These are phyloP conservation scores for Aptenodytes forsteri DNA, from an alignment of 2,113 vertebrate species.

Conservation along the genomic window DNA sequence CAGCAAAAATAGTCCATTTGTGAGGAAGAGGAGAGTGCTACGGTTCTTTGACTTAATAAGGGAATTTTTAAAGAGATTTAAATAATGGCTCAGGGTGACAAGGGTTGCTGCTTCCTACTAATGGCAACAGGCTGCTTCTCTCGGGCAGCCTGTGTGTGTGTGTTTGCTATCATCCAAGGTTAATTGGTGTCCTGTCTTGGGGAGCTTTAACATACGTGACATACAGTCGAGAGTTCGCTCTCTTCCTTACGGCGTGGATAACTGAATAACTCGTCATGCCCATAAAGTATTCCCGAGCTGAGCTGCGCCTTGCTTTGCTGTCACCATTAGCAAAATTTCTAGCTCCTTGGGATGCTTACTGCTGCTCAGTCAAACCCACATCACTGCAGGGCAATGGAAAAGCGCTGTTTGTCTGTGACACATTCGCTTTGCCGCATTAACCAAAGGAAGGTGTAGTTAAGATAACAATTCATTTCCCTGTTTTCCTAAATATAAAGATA, in stretches of 20 bases:
- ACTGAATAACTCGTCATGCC: not conserved
- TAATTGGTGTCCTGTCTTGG: slow-evolving; percentile 60
- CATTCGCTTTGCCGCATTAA: not conserved
- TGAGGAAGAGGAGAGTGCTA: not conserved
- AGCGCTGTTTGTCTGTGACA: not conserved
- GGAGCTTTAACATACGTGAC: slow-evolving; percentile 28
- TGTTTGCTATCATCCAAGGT: slow-evolving; percentile 54
- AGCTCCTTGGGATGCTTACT: not conserved
- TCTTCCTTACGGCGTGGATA: not conserved
- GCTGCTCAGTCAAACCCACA: not conserved
- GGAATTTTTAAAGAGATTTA: slow-evolving; percentile 34
- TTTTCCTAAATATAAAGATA: not conserved
- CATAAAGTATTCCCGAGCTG: not conserved
- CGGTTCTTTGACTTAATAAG: not conserved
- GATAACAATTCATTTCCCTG: not conserved
- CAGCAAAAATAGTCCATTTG: not conserved
- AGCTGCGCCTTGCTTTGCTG: not conserved
- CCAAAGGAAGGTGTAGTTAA: not conserved
- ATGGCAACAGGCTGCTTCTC: slow-evolving; percentile 56
- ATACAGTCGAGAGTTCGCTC: not conserved
- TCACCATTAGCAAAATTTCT: not conserved
- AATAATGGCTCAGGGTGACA: slow-evolving; percentile 40
- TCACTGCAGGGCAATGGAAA: not conserved
- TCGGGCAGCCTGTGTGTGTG: not conserved
- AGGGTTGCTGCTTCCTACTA: slow-evolving; percentile 29